Evolutionary conservation across 2,797 vertebrate genomes (phyloP), one percentile per base, ranked within the genome.

Genomic region (Calcarius lapponicus): DNA sequence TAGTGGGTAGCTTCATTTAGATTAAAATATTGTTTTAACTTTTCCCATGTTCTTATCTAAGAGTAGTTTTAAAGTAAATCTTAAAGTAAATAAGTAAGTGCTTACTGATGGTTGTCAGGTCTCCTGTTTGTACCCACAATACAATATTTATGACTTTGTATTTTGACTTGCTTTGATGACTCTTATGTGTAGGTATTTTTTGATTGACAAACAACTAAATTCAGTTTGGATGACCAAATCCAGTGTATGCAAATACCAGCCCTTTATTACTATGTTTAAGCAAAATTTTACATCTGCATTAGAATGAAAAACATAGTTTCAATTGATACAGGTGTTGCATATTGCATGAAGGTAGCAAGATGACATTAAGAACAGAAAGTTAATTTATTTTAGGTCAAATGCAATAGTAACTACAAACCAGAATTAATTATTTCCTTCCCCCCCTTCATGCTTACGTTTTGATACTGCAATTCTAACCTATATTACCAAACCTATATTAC

Each of bases 201-300:
- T 97, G 92, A 96, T 87, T 96, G 92, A 95, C 82, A 93, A 92
- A 62, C 65, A 91, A 48, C 79, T 84, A 92, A 96, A 95, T 86
- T 95, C 36, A 58, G 38, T 45, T 92, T 92, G 91, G 93, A 93
- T 95, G 21, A 82, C 86, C 71, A 86, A 90, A 94, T 83, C 70
- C 67, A 74, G 53, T 80, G 40, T 71, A 93, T 92, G 70, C 80
- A 95, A 95, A 90, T 90, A 88, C 62, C 40, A 78, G 28, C 56
- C 45, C 56, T 96, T 96, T 93, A 81, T 92, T 97, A 83, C 81
- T 94, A 57, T 92, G 83, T 97, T 97, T 96, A 96, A 94, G 86
- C 67, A 96, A 97, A 96, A 91, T 92, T 93, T 97, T 96, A 86
- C 72, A 72, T 95, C 58, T 95, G 56, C 86, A 93, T 97, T 97